Evolutionary conservation across 2,888 invertebrate species (phyloP), one percentile per base, ranked within the genome.

Genomic region (Syrista parreyssii): DNA sequence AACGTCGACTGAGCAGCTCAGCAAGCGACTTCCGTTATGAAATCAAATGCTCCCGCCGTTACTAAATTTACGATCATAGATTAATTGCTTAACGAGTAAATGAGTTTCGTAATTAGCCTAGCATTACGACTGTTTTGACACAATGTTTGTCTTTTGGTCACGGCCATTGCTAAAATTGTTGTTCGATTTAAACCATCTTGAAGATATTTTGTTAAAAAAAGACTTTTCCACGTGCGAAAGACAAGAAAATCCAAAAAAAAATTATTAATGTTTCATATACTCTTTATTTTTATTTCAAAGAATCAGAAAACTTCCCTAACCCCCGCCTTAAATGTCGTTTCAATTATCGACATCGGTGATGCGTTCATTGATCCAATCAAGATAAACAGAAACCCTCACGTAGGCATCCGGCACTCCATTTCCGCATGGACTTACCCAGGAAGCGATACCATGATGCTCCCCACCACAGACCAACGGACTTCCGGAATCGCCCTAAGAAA

Each of bases 401-500:
- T 30, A 75, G 15, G 0, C 75, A 32, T 75, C 75, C 12, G 75
- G 75, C 12, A 75, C 4, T 15, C 75, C 75, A 31, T 75, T 68
- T 4, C 32, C 75, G 12, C 75, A 75, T 4, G 55, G 75, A 75
- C 15, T 75, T 15, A 55, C 75, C 75, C 75, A 75, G 31, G 75
- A 75, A 15, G 55, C 36, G 55, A 75, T 55, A 3, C 75, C 75
- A n/a, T 34, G 35, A 30, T 55, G 55, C 9, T 75, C 75, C 0
- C 75, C 55, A 31, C 32, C 31, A 15, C 75, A 75, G 3, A 75
- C 68, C 4, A 75, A 31, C 6, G 75, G 23, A 55, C 75, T 55
- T 36, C 75, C 75, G 33, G 75, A 75, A 75, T 75, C 75, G 23
- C 75, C 75, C 75, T 75, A 32, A 34, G 31, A 30, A 75, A 30